A percentile compares a stretch with the other conserved stretches of the same genome.
phyloP scores from a whole-genome alignment of 2,113 vertebrate species.

The Hylia prasina region DNA sequence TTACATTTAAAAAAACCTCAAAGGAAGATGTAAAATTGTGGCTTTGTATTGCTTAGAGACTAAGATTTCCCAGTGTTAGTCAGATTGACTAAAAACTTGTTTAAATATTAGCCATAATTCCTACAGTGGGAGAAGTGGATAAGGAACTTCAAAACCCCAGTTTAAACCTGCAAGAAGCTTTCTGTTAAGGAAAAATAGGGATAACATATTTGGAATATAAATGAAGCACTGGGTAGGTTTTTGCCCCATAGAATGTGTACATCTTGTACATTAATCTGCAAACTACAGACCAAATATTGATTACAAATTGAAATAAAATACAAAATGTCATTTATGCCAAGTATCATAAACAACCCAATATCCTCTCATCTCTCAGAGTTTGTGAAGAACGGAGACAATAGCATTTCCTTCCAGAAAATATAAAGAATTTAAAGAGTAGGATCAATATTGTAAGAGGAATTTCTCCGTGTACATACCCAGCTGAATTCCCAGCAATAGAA shows the following conservation, averaged over 20 bases:
- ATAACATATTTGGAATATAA: not conserved
- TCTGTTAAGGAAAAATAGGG: not conserved
- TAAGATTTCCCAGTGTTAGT: not conserved
- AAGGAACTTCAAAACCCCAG: not conserved
- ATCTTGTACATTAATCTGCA: not conserved
- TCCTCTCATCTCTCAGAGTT: not conserved
- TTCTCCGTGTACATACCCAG: not conserved
- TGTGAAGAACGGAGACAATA: not conserved
- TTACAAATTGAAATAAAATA: not conserved
- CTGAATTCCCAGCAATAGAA: not conserved
- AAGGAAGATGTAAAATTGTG: not conserved
- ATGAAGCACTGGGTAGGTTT: not conserved
- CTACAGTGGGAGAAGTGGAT: not conserved
- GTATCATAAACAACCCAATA: not conserved
- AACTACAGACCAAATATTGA: not conserved
- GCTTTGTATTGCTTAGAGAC: not conserved
- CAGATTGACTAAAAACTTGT: not conserved
- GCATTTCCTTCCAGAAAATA: not conserved
- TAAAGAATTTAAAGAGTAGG: not conserved
- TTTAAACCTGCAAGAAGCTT: not conserved
- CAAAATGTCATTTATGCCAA: not conserved
- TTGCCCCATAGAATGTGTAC: not conserved
- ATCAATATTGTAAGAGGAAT: not conserved
- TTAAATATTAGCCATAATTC: not conserved
- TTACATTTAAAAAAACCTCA: not conserved